Evolutionary conservation across 2,113 vertebrate genomes (phyloP), one percentile per base, ranked within the genome.

Genomic region (Phylloscopus trochilus): DNA sequence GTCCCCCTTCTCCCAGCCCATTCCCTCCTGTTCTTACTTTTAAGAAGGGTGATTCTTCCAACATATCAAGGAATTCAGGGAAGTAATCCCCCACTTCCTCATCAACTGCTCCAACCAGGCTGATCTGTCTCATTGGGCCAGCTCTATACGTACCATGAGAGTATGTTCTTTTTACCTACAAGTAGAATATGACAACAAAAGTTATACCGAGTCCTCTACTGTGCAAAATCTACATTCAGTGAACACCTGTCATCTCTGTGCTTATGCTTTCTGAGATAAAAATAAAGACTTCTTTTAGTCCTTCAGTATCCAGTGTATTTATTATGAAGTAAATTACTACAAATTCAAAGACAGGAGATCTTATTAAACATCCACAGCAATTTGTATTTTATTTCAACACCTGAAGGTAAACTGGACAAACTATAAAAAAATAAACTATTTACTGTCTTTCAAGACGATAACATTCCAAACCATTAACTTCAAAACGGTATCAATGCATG

Each of bases 11-110:
- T 92, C 83, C 94, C 94, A 78, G 52, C 79, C 81, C 83, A 81
- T 69, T 84, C 81, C 88, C 89, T 78, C 89, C 92, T 94, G 92
- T 88, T 85, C 98, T 99, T 98, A 99, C 99, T 98, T 99, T 98
- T 97, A 99, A 98, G 98, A 99, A 99, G 55, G 99, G 99, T n/a
- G 99, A 99, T 89, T 99, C 98, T 96, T 99, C 98, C 97, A 99
- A 97, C 98, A 99, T 98, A 97, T 98, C 97, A 92, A 99, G 98
- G 97, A 99, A 99, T 95, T 99, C 99, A 95, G 99, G 99, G 97
- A 99, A 99, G 94, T 99, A 99, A 97, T 99, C 98, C 52, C 99
- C 99, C 78, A 99, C 99, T 97, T 99, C 99, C 96, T 99, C 99
- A 93, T 99, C 99, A 95, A 99, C 99, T 22, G 99, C 99, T 95